phyloP scores from a whole-genome alignment of 53 echinoderm and acorn worm genomes.

The Luidia sarsii region DNA sequence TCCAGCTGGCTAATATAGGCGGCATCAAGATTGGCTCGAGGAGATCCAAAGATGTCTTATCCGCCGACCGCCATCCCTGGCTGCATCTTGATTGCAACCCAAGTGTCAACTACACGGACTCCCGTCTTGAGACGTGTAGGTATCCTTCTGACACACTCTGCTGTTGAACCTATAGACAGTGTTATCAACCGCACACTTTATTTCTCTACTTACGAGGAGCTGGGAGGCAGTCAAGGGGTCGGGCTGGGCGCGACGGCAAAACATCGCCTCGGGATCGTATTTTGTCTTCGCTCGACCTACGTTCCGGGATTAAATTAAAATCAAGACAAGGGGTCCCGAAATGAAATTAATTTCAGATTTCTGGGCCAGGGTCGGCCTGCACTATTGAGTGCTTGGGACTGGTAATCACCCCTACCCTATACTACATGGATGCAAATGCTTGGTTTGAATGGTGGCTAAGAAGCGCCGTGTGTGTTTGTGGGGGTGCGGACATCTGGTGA shows the following conservation, averaged over 20 bases:
- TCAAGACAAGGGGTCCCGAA: background rate
- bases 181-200: no score
- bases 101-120: no score
- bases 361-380: constrained; percentile 26
- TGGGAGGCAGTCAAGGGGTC: no score
- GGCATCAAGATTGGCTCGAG: no score
- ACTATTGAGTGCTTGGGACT: constrained; percentile 21
- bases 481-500: constrained; percentile 9
- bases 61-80: no score
- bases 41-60: no score
- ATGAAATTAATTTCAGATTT: constrained; percentile 15
- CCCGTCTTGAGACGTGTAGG: no score
- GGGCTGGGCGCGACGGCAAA: background rate
- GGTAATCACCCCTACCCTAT: background rate
- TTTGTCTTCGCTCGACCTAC: background rate
- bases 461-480: background rate
- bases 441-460: background rate
- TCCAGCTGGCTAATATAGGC: no score
- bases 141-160: no score
- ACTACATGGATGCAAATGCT: constrained; percentile 3
- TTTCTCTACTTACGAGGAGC: no score
- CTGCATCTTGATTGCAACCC: no score
- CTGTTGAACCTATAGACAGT: no score
- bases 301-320: constrained; percentile 30
- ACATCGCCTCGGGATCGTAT: background rate